Evolutionary conservation across 2,113 vertebrate genomes (phyloP), one percentile per base, ranked within the genome.

Genomic region (Glareola pratincola): DNA sequence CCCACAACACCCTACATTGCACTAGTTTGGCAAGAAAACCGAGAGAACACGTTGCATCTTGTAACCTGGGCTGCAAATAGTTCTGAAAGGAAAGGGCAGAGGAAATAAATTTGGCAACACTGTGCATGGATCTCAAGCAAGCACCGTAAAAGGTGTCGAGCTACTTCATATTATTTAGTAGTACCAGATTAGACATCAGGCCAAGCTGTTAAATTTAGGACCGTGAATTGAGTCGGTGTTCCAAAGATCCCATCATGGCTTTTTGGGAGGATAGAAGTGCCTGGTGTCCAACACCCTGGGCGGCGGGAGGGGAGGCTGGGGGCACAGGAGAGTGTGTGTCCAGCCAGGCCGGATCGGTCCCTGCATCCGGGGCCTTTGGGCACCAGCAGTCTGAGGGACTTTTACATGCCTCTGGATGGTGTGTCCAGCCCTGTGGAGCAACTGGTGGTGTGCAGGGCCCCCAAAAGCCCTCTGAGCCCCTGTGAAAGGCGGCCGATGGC

Each of bases 261-360:
- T 81, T 88, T 48, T 2, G 34, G 72, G 53, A 51, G 62, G 69
- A 34, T 64, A 3, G 3, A 39, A 80, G 20, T 0, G 3, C 10
- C 26, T 1, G 1, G 1, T 16, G 8, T 1, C 22, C 8, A 23
- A 23, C 30, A 0, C 4, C 10, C 37, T 14, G 48, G 32, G 53
- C 0, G 0, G 39, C 0, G 0, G 19, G 19, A 29, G 11, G 26
- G 30, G 30, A 29, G 18, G 11, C 36, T 14, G 32, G 23, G 32
- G 8, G 29, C 4, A 0, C n/a, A 6, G 21, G 2, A 1, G 1
- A 20, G 18, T 0, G 0, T 0, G 0, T 43, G 23, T 30, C 34
- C 27, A 23, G 2, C 23, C 26, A 30, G 45, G 11, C 9, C 29
- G 5, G 12, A 60, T 14, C 1, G 0, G 3, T 20, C 3, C 19